phyloP scores from a whole-genome alignment of 2,113 vertebrate species.

The Regulus satrapa region DNA sequence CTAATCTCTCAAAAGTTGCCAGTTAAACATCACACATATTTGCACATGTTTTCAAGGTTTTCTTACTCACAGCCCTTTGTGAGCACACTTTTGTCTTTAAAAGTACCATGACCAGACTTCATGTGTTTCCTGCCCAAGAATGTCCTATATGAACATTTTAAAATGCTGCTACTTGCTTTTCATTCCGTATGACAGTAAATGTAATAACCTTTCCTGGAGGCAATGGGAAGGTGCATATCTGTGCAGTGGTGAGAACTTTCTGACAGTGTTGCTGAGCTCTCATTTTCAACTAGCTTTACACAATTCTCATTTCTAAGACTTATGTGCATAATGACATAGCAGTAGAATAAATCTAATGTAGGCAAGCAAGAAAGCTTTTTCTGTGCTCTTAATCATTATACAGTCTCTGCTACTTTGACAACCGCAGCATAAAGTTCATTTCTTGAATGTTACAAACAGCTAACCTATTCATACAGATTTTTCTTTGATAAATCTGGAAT shows the following conservation, averaged over 20 bases:
- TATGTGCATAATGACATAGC: not conserved
- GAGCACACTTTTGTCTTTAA: not conserved
- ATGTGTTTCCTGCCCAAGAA: not conserved
- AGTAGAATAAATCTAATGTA: not conserved
- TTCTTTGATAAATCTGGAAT: not conserved
- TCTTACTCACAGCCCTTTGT: not conserved
- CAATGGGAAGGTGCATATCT: not conserved
- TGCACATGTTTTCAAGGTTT: not conserved
- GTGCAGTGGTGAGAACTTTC: not conserved
- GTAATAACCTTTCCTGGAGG: not conserved
- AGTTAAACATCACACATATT: not conserved
- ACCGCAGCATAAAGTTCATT: not conserved
- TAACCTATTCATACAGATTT: not conserved
- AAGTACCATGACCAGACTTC: not conserved
- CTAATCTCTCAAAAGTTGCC: not conserved
- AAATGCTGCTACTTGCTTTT: not conserved
- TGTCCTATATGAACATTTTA: not conserved
- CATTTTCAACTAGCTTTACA: not conserved
- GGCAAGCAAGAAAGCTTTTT: constrained; percentile 16
- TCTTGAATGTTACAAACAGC: not conserved
- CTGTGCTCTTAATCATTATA: not conserved
- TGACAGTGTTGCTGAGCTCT: not conserved
- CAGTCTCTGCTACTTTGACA: not conserved
- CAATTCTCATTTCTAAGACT: not conserved
- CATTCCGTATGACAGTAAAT: not conserved